Evolutionary conservation across 2,888 invertebrate genomes (phyloP).

Genomic region (Ceratothoa steindachneri): DNA sequence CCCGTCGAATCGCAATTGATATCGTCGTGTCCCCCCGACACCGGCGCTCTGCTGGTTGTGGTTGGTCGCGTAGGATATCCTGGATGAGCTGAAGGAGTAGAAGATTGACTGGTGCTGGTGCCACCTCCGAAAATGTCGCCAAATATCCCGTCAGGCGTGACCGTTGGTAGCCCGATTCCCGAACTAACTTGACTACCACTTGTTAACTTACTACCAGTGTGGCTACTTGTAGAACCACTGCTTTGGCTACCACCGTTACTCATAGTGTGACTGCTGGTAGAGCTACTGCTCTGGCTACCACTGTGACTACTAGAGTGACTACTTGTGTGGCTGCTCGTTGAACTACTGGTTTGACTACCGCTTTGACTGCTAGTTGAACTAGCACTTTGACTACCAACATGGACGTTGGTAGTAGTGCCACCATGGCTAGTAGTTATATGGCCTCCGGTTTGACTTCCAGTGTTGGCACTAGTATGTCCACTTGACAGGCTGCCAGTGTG

Average conservation of each 20-base stretch:
- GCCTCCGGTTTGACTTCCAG: constrained; percentile 24
- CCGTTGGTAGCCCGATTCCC: neutral
- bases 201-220: constrained; percentile 24
- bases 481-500: constrained; percentile 22
- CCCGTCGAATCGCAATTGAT: constrained; percentile 91
- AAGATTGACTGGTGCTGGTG: neutral
- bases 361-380: constrained; percentile 10
- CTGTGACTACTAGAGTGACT: neutral
- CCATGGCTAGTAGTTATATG: constrained; percentile 27
- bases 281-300: constrained; percentile 34
- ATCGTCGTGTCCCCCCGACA: constrained; percentile 59
- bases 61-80: constrained; percentile 10
- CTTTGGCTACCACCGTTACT: neutral
- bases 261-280: constrained; percentile 32
- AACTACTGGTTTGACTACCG: constrained; percentile 36
- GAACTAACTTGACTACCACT: constrained; percentile 2
- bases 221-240: constrained; percentile 20
- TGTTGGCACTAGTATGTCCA: constrained; percentile 22
- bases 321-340: constrained; percentile 32
- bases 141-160: constrained; percentile 5
- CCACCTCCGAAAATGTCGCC: constrained; percentile 22
- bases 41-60: neutral
- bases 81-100: constrained; percentile 1
- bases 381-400: constrained; percentile 5
- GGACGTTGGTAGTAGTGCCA: constrained; percentile 13